These are phyloP conservation scores for Cybosia mesomella DNA, from an alignment of 2,888 invertebrate genomes.

Conservation along the genomic window DNA sequence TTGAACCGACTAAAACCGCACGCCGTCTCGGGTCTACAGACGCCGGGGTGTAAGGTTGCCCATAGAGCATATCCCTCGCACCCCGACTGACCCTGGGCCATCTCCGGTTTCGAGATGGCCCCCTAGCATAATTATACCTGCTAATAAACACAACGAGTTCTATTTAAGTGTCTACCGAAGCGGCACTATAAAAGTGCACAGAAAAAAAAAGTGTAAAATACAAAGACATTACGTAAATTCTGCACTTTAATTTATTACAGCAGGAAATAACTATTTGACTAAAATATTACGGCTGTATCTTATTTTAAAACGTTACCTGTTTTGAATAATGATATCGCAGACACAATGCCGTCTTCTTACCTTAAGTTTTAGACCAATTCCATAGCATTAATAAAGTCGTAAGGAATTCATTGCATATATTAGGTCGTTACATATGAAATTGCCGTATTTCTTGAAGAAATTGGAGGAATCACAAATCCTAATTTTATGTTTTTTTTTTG, in stretches of 20 bases:
- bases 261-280: neutral
- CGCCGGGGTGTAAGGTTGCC: too few relatives aligned
- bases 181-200: too few relatives aligned
- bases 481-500: too few relatives aligned
- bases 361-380: neutral
- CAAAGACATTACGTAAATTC: slow-evolving; percentile 3
- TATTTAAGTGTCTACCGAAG: neutral
- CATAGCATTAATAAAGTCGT: neutral
- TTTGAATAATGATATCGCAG: slow-evolving; percentile 7
- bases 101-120: too few relatives aligned
- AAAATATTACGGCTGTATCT: slow-evolving; percentile 9
- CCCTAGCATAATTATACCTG: neutral
- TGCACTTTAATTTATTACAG: neutral
- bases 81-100: too few relatives aligned
- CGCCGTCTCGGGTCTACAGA: too few relatives aligned
- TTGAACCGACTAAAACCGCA: too few relatives aligned
- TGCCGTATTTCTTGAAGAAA: too few relatives aligned
- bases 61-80: too few relatives aligned
- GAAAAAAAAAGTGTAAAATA: too few relatives aligned
- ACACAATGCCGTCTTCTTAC: neutral
- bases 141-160: neutral
- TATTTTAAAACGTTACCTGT: slow-evolving; percentile 1
- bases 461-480: too few relatives aligned
- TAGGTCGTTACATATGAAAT: too few relatives aligned
- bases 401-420: neutral